A percentile compares a stretch with the other conserved stretches of the same genome.
Evolutionary conservation across 2,888 invertebrate species (phyloP).

Genomic region (Lypha dubia): DNA sequence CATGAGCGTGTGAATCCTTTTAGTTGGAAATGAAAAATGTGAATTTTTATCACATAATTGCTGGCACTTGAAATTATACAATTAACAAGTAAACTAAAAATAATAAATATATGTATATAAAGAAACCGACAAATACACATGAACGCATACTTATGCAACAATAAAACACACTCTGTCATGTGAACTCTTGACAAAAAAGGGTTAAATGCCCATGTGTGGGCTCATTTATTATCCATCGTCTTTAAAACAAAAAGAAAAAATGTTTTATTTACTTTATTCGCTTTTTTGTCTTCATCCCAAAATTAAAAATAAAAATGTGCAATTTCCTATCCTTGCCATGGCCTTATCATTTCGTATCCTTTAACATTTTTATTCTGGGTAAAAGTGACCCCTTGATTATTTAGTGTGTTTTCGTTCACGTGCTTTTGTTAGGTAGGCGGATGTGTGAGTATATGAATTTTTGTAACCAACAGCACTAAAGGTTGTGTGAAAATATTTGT

Average conservation of each 20-base stretch:
- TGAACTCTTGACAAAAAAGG: constrained; percentile 67
- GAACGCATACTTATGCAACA: neutral
- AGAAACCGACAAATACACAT: neutral
- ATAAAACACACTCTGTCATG: neutral
- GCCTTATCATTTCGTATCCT: constrained; percentile 40
- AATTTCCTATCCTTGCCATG: constrained; percentile 14
- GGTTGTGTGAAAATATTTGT: constrained; percentile 20
- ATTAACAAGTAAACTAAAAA: constrained; percentile 77
- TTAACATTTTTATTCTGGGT: constrained; percentile 33
- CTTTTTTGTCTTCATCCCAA: constrained; percentile 38
- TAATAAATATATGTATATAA: constrained; percentile 48
- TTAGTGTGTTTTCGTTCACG: constrained; percentile 2
- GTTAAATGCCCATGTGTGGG: constrained; percentile 71
- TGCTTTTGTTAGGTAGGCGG: constrained; percentile 36
- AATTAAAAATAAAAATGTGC: constrained; percentile 25
- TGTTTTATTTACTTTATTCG: constrained; percentile 28
- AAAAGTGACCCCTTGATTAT: constrained; percentile 46
- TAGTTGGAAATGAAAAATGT: constrained; percentile 65
- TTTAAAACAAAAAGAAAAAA: constrained; percentile 8
- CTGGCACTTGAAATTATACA: constrained; percentile 81
- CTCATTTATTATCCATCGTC: constrained; percentile 59
- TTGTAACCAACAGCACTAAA: constrained; percentile 39
- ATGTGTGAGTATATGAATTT: constrained; percentile 30
- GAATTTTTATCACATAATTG: constrained; percentile 83
- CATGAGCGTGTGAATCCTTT: constrained; percentile 36